Base-by-base conservation (phyloP, 2,113 vertebrate species). In the Phylloscopus trochiloides region DNA sequence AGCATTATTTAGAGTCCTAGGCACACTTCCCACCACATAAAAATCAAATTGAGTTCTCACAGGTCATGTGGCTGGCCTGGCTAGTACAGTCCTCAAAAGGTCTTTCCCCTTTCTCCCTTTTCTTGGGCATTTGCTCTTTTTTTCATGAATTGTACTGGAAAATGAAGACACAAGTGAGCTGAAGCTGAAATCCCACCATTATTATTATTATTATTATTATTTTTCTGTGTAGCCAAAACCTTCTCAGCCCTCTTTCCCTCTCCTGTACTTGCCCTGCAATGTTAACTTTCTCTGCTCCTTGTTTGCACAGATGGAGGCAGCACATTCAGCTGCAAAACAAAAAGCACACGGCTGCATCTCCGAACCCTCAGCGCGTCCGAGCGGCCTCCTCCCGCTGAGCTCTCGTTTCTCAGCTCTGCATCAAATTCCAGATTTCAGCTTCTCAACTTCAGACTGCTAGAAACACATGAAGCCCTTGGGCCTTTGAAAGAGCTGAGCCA, bases 241-340 rank as follows among this genome's bases (percentile, higher is more conserved):
- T 85, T 47, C 54, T 68, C 14, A 2, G 14, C 31, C 65, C 67
- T 36, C 62, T 43, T 75, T 68, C 32, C 25, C 24, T 66, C 19
- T 78, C 47, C 87, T 50, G 26, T n/a, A 63, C 73, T 90, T 86
- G 68, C 9, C 31, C 63, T 80, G 55, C 36, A 38, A 48, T 10
- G 32, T 63, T 74, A 67, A 74, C 63, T 86, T 92, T 70, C 88
- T 36, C 55, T 77, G 40, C 43, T 83, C 42, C 59, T 55, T 95
- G 72, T 95, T 94, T 80, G 38, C 72, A 94, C 75, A 95, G 94
- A 95, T 87, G 81, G 81, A 89, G 66, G 48, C 61, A 91, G 36
- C 85, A 47, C 7, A 0, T 80, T 73, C 26, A 9, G 40, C 24
- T 40, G 75, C 3, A 7, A 88, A 79, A 77, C 61, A 79, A 77